Percentiles rank a stretch among this genome's conserved stretches.
Evolutionary conservation across 2,113 vertebrate genomes (phyloP).

Genomic region (Beaufortia kweichowensis): DNA sequence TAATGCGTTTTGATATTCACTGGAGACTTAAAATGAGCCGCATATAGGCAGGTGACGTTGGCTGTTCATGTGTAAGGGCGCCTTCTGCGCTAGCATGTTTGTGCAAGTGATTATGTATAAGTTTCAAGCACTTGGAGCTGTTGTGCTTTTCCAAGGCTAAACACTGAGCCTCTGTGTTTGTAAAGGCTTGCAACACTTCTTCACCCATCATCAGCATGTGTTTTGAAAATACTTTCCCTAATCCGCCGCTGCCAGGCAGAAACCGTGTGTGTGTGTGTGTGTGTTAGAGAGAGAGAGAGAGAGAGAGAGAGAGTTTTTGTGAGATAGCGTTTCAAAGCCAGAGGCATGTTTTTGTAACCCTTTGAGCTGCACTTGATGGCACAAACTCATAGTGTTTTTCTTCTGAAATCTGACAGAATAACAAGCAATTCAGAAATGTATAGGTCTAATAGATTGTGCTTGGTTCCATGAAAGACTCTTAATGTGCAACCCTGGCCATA

Average conservation of each 20-base stretch:
- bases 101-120: constrained; percentile 23
- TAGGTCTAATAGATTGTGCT: neutral
- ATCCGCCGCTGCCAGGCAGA: constrained; percentile 9
- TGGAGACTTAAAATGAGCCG: neutral
- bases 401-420: constrained; percentile 4
- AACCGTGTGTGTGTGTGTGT: constrained; percentile 54
- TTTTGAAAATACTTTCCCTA: constrained; percentile 29
- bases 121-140: constrained; percentile 6
- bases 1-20: constrained; percentile 1
- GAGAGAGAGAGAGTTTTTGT: constrained; percentile 57
- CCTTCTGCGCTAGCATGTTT: neutral
- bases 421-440: neutral
- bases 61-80: neutral
- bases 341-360: constrained; percentile 56
- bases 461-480: neutral
- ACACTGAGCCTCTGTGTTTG: constrained; percentile 26
- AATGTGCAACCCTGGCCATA: neutral
- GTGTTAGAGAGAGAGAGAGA: constrained; percentile 44
- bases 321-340: constrained; percentile 58
- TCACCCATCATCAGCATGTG: constrained; percentile 12
- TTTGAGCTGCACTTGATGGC: constrained; percentile 60
- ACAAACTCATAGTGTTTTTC: constrained; percentile 49
- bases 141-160: constrained; percentile 7
- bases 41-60: neutral
- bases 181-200: constrained; percentile 13